These are phyloP conservation scores for Sarcophaga variegata DNA, from an alignment of 2,888 invertebrate species.

Conservation along the genomic window DNA sequence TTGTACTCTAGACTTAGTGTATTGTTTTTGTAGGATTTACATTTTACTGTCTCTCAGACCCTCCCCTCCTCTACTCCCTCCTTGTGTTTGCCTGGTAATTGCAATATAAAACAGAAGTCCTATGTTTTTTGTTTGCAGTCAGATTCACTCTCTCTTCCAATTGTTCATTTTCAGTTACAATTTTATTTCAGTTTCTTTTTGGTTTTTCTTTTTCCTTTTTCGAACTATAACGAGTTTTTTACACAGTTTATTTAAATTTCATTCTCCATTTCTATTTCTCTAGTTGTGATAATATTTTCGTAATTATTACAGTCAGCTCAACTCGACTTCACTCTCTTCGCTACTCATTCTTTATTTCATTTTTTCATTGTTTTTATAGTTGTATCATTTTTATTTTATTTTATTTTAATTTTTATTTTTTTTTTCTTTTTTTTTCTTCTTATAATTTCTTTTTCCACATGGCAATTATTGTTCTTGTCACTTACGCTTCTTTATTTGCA, in stretches of 20 bases:
- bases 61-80: no score
- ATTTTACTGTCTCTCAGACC: no score
- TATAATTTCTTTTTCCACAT: background rate
- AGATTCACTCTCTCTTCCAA: background rate
- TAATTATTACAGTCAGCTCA: conserved; percentile 56
- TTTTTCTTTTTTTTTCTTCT: no score
- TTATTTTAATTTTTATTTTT: no score
- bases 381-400: background rate
- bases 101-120: background rate
- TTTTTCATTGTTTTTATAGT: background rate
- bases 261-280: background rate
- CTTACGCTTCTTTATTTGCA: conserved; percentile 54
- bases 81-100: no score
- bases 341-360: background rate
- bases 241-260: background rate
- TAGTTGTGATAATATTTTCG: conserved; percentile 54
- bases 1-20: no score
- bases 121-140: conserved; percentile 41
- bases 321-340: no score
- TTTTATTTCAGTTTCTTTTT: conserved; percentile 18
- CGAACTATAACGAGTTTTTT: background rate
- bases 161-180: background rate
- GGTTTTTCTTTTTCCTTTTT: conserved; percentile 1
- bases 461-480: conserved; percentile 53
- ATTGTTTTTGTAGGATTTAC: no score